phyloP scores from a whole-genome alignment of 1,140 invertebrate genomes.

The Drosophila dunni region DNA sequence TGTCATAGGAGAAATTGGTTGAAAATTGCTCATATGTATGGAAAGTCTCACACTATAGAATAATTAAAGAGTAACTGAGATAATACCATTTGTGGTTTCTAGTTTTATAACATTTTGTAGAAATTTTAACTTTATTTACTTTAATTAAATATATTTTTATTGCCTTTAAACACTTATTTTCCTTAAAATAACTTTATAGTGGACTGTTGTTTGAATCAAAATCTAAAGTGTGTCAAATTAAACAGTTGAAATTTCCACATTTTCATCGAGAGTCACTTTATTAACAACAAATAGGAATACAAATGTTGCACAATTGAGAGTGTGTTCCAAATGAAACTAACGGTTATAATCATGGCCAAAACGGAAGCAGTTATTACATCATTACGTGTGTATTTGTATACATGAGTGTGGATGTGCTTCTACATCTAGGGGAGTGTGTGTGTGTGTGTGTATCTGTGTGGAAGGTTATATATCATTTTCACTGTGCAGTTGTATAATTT shows the following conservation, averaged over 20 bases:
- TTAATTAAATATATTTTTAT: no score
- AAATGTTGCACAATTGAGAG: not conserved
- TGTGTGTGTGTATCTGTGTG: conserved; percentile 1
- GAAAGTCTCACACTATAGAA: no score
- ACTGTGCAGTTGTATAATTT: conserved; percentile 21
- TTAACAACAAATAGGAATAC: not conserved
- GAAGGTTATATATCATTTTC: conserved; percentile 3
- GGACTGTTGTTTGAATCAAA: no score
- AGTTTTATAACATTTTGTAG: no score
- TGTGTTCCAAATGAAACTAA: not conserved
- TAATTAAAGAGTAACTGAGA: no score
- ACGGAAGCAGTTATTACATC: conserved; percentile 4
- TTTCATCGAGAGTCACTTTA: not conserved
- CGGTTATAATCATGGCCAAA: conserved; percentile 10
- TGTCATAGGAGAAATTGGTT: no score
- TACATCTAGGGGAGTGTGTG: not conserved
- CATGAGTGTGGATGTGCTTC: not conserved
- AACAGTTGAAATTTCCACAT: not conserved
- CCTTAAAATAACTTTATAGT: no score
- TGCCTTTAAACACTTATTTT: no score
- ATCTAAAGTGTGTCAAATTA: not conserved
- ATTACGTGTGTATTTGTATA: not conserved
- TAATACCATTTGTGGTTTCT: no score
- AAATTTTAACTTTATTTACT: no score
- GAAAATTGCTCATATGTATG: no score